Evolutionary conservation across 2,113 vertebrate species (phyloP).

Genomic region (Brachirus orientalis): DNA sequence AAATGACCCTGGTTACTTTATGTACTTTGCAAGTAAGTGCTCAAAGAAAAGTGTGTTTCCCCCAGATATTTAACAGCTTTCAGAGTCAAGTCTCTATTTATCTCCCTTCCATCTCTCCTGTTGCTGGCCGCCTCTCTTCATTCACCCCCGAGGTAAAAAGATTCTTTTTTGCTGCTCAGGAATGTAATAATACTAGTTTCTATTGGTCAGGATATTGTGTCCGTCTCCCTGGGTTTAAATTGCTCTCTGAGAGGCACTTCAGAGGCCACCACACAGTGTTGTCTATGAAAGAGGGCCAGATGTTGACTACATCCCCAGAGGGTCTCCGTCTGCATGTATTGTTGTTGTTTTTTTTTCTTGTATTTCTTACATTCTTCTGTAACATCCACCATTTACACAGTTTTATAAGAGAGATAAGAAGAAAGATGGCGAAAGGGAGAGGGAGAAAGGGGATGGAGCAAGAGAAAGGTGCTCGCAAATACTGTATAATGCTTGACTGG

Average conservation of each 20-base stretch:
- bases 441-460: not conserved
- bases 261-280: slow-evolving; percentile 85
- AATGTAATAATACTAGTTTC: slow-evolving; percentile 89
- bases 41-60: slow-evolving; percentile 33
- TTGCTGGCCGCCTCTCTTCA: slow-evolving; percentile 30
- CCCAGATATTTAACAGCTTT: slow-evolving; percentile 56
- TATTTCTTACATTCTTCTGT: slow-evolving; percentile 28
- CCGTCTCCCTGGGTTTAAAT: slow-evolving; percentile 88
- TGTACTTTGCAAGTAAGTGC: slow-evolving; percentile 32
- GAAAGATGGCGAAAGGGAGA: not conserved
- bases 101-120: slow-evolving; percentile 37
- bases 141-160: slow-evolving; percentile 48
- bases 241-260: slow-evolving; percentile 84
- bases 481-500: slow-evolving; percentile 51
- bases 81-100: slow-evolving; percentile 58
- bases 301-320: slow-evolving; percentile 82
- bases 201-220: slow-evolving; percentile 91
- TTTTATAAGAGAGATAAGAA: slow-evolving; percentile 45
- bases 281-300: slow-evolving; percentile 87
- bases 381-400: slow-evolving; percentile 53
- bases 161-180: slow-evolving; percentile 83
- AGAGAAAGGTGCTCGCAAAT: slow-evolving; percentile 45
- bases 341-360: slow-evolving; percentile 2
- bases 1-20: slow-evolving; percentile 36
- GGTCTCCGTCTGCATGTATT: slow-evolving; percentile 71